Percentiles rank a stretch among this genome's conserved stretches.
phyloP scores from a whole-genome alignment of 2,797 vertebrate species.

The Coilia nasus region DNA sequence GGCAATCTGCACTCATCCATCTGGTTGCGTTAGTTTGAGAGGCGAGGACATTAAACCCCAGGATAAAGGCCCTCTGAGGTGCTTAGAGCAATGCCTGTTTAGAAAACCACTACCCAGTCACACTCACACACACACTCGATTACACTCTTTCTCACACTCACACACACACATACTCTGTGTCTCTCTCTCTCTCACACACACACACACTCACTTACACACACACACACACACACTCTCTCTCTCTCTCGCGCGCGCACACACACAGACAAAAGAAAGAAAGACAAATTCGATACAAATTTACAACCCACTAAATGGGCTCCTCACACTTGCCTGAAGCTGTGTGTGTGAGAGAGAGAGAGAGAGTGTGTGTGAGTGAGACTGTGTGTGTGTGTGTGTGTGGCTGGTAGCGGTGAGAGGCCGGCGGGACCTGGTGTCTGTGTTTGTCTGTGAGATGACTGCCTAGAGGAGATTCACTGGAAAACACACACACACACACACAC shows the following conservation, averaged over 20 bases:
- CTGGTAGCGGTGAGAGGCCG: neutral
- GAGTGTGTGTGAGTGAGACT: neutral
- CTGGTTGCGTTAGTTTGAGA: conserved; percentile 53
- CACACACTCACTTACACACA: neutral
- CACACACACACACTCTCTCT: neutral
- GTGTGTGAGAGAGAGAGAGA: neutral
- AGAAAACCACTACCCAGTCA: conserved; percentile 50
- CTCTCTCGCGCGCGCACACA: neutral
- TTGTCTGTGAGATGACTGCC: neutral
- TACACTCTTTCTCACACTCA: too few species aligned
- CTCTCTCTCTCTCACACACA: too few species aligned
- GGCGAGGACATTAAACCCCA: conserved; percentile 76
- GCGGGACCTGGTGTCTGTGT: neutral
- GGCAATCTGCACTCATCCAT: too few species aligned
- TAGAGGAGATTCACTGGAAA: conserved; percentile 27
- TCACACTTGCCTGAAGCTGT: neutral
- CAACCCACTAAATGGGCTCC: conserved; percentile 28
- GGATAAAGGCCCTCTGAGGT: conserved; percentile 77
- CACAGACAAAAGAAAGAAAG: too few species aligned
- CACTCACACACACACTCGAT: neutral
- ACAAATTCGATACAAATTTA: conserved; percentile 53
- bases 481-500: neutral
- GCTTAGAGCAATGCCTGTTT: conserved; percentile 74
- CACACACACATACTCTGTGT: neutral
- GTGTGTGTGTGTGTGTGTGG: neutral